These are phyloP conservation scores for Tetheella fluctuosa DNA, from an alignment of 2,888 invertebrate genomes.

Conservation along the genomic window DNA sequence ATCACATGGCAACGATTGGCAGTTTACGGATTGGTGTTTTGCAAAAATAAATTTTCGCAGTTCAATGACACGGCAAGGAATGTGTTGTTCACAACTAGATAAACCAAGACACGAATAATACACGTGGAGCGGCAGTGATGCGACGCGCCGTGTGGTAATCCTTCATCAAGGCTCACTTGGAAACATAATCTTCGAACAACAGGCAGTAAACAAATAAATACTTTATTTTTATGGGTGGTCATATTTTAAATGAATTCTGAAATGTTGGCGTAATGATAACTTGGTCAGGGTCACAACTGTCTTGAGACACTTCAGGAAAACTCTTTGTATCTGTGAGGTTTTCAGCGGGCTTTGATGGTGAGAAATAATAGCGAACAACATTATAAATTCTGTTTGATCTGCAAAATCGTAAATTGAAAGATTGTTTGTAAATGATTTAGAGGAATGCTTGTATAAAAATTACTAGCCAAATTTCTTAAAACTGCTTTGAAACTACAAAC, in stretches of 20 bases:
- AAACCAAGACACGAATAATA: slow-evolving; percentile 23
- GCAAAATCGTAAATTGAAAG: no score
- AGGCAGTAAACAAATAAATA: slow-evolving; percentile 28
- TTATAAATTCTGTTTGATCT: no score
- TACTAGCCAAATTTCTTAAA: no score
- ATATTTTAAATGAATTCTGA: no score
- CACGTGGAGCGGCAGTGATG: slow-evolving; percentile 31
- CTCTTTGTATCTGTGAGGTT: no score
- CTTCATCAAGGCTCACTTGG: slow-evolving; percentile 41
- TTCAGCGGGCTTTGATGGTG: no score
- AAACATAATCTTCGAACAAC: slow-evolving; percentile 38
- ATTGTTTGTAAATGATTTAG: no score
- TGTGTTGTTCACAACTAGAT: background rate
- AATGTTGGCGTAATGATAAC: background rate
- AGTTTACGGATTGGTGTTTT: background rate
- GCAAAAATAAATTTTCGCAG: background rate
- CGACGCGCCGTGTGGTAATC: slow-evolving; percentile 32
- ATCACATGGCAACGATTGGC: no score
- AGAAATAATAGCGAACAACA: no score
- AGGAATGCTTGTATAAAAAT: no score
- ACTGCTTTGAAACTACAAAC: no score
- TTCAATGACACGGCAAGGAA: slow-evolving; percentile 1
- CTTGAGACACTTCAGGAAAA: no score
- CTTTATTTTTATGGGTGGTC: background rate
- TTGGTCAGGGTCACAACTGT: background rate